A percentile compares a stretch with the other conserved stretches of the same genome.
Evolutionary conservation across 2,797 vertebrate genomes (phyloP).

Genomic region (Siniperca scherzeri): DNA sequence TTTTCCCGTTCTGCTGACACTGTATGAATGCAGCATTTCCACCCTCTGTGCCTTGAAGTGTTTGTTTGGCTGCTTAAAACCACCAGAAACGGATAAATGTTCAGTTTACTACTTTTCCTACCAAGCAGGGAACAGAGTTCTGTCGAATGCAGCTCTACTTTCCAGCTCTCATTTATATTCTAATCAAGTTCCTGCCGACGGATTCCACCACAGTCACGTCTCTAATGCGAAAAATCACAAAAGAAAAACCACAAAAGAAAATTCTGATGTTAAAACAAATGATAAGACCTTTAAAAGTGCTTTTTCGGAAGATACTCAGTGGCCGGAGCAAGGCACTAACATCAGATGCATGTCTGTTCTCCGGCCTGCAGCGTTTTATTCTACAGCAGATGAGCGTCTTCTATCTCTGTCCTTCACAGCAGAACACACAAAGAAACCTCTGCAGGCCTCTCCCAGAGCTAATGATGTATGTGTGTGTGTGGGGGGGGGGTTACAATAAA

Average conservation of each 20-base stretch:
- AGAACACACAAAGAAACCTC: conserved; percentile 8
- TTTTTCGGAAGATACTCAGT: not conserved
- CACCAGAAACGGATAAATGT: not conserved
- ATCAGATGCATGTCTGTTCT: not conserved
- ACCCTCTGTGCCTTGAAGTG: too few relatives aligned
- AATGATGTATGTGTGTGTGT: not conserved
- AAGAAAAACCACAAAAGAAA: not conserved
- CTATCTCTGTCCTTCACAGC: not conserved
- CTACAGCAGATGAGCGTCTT: not conserved
- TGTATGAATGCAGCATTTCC: too few relatives aligned
- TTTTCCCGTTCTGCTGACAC: too few relatives aligned
- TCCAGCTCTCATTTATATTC: not conserved
- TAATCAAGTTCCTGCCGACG: not conserved
- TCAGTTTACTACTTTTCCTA: not conserved
- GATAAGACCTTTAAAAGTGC: not conserved
- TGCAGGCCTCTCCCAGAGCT: conserved; percentile 4
- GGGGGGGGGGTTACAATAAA: not conserved
- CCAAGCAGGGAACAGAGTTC: not conserved
- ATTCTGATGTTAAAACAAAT: not conserved
- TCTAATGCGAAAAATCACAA: not conserved
- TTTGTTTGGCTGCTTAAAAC: not conserved
- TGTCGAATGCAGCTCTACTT: not conserved
- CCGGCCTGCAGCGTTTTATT: not conserved
- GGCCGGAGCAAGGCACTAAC: not conserved
- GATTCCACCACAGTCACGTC: not conserved